Percentiles rank a stretch among this genome's conserved stretches.
phyloP scores from a whole-genome alignment of 2,113 vertebrate genomes.

The Martes martes region DNA sequence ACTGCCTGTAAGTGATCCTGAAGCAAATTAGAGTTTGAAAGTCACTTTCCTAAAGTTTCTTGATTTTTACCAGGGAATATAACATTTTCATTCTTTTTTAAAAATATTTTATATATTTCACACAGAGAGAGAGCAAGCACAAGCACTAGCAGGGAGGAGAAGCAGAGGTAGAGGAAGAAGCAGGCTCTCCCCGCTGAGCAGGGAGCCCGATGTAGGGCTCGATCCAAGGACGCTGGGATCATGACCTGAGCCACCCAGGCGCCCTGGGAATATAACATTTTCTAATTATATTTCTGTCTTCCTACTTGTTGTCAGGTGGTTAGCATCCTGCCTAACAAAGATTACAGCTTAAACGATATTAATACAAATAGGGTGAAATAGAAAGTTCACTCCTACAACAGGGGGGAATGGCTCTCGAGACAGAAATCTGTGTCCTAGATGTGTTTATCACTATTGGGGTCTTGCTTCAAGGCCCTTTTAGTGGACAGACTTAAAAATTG shows the following conservation, averaged over 20 bases:
- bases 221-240: not conserved
- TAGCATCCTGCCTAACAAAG: not conserved
- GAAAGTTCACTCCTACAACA: not conserved
- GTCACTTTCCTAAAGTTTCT: not conserved
- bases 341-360: not conserved
- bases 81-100: not conserved
- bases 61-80: not conserved
- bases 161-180: not conserved
- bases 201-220: not conserved
- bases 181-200: not conserved
- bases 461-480: not conserved
- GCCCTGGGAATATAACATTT: not conserved
- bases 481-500: not conserved
- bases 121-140: not conserved
- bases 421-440: not conserved
- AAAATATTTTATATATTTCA: not conserved
- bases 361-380: not conserved
- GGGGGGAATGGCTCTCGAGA: not conserved
- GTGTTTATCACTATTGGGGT: not conserved
- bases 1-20: not conserved
- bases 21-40: not conserved
- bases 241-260: not conserved
- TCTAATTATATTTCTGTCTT: conserved; percentile 34
- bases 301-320: not conserved
- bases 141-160: not conserved